phyloP scores from a whole-genome alignment of 2,113 vertebrate species.

The Aptenodytes patagonicus region DNA sequence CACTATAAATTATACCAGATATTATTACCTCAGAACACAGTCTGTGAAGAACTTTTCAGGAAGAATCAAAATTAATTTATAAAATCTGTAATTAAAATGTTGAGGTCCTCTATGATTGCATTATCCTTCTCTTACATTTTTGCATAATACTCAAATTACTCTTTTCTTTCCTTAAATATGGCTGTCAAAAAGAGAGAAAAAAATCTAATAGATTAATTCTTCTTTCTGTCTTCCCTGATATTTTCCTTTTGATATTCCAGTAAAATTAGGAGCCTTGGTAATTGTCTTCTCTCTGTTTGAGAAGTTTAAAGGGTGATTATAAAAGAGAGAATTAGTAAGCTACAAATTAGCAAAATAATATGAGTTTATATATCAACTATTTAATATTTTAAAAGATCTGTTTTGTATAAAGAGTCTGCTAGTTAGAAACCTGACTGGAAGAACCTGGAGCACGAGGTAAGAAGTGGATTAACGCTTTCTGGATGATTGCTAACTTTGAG shows the following conservation, averaged over 20 bases:
- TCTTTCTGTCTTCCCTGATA: neutral
- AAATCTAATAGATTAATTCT: slow-evolving; percentile 10
- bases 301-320: neutral
- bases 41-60: slow-evolving; percentile 42
- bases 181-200: slow-evolving; percentile 17
- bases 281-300: neutral
- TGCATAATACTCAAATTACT: slow-evolving; percentile 39
- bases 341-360: neutral
- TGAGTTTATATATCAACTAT: neutral
- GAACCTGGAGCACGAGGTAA: neutral
- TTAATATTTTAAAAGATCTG: neutral
- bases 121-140: slow-evolving; percentile 17
- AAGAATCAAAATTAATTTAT: slow-evolving; percentile 66
- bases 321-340: neutral
- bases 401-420: neutral
- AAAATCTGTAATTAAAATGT: slow-evolving; percentile 68
- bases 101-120: slow-evolving; percentile 43
- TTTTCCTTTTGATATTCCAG: neutral
- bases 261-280: neutral
- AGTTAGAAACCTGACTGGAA: neutral
- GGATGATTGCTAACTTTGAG: neutral
- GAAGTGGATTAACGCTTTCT: neutral
- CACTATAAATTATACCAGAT: slow-evolving; percentile 56
- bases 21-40: slow-evolving; percentile 53
- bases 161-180: slow-evolving; percentile 40